Evolutionary conservation across 1,140 invertebrate genomes (phyloP).

Genomic region (Drosophila ananassae): DNA sequence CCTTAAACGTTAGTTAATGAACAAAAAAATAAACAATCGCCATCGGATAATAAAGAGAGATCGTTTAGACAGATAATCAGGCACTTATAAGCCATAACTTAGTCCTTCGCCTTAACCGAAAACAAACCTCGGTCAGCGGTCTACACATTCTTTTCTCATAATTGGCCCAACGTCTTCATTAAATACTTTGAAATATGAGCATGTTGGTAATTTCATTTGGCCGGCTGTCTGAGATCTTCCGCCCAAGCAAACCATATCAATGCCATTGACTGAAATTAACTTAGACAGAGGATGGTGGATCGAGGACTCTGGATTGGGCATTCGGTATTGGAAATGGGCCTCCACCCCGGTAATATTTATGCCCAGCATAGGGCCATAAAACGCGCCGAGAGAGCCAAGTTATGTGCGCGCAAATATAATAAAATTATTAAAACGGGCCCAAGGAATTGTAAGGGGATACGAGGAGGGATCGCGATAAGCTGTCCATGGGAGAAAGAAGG

Average conservation of each 20-base stretch:
- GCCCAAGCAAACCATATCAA: slow-evolving; percentile 56
- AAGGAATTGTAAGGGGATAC: slow-evolving; percentile 64
- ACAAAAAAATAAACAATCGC: not conserved
- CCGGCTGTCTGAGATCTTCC: slow-evolving; percentile 10
- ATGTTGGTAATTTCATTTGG: slow-evolving; percentile 34
- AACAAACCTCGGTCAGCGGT: slow-evolving; percentile 8
- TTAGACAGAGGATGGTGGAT: slow-evolving; percentile 27
- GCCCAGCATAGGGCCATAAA: slow-evolving; percentile 55
- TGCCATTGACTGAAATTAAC: slow-evolving; percentile 52
- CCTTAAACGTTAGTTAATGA: slow-evolving; percentile 2
- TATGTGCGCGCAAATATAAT: slow-evolving; percentile 76
- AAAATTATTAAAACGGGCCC: slow-evolving; percentile 73
- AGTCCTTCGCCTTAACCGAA: slow-evolving; percentile 6
- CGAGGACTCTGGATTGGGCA: slow-evolving; percentile 8
- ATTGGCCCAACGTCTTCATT: slow-evolving; percentile 46
- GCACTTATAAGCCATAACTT: slow-evolving; percentile 11
- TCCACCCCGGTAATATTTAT: slow-evolving; percentile 57
- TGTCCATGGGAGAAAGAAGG: slow-evolving; percentile 11
- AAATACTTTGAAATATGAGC: slow-evolving; percentile 51
- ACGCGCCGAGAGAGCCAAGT: slow-evolving; percentile 48
- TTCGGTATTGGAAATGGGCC: not conserved
- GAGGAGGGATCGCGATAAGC: slow-evolving; percentile 49
- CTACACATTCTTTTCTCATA: slow-evolving; percentile 17
- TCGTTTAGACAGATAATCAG: slow-evolving; percentile 9
- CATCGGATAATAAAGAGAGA: slow-evolving; percentile 6